Base-by-base conservation (phyloP, 1,140 invertebrate genomes). In the Lordiphosa mommai region DNA sequence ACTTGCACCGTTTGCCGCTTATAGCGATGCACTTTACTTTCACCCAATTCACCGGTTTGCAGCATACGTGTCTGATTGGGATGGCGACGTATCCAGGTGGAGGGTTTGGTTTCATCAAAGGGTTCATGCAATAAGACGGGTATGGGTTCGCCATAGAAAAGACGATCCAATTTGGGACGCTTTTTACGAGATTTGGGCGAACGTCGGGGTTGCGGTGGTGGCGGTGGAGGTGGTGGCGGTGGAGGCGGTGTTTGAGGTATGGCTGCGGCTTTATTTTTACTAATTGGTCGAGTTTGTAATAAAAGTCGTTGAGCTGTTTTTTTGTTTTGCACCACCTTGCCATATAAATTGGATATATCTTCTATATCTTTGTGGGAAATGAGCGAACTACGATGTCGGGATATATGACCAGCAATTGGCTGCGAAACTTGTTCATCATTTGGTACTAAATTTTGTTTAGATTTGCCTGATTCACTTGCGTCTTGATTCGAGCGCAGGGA, bases 81-180 rank as follows among this genome's bases (percentile, higher is more conserved):
- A 53, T 49, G 36, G n/a, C 58, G 51, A 6, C 51, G 47, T 3
- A 49, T 3, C 68, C 53, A 55, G 2, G 59, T 69, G 17, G 29
- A 30, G 4, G 3, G 14, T 8, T 69, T 63, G 0, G n/a, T 2
- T 0, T 6, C 2, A 27, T 64, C 34, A 10, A 27, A 69, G 5
- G 68, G 68, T 4, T 38, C 48, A 5, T 72, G 59, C 2, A 46
- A 33, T 0, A 63, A 7, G 1, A 71, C 44, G 0, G 68, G 48
- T 1, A 58, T 1, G 1, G 32, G 23, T 5, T 38, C 33, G 6
- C 13, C 59, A 2, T n/a, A 44, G 12, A 49, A 63, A 2, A 5
- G 46, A 7, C 23, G 23, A 23, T 13, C 27, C n/a, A n/a, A n/a
- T 32, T 2, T 37, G 10, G 0, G 29, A 17, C 16, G 10, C 27